Base-by-base conservation (phyloP, 2,797 vertebrate species). In the Phrynocephalus guinanensis region DNA sequence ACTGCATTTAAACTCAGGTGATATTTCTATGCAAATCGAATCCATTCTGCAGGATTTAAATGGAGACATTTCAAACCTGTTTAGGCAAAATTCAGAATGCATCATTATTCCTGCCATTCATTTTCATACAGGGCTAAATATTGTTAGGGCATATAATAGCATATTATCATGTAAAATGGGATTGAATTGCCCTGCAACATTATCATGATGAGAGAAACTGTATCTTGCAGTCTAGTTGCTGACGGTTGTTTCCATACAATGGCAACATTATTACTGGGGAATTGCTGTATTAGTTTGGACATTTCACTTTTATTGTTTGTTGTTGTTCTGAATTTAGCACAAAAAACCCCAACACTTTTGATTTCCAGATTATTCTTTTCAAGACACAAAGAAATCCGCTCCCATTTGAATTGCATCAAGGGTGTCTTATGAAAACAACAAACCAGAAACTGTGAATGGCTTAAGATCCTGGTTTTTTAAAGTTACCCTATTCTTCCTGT, bases 11-110 rank as follows among this genome's bases (percentile, higher is more conserved):
- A 95, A 91, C 82, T 70, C 24, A 87, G 33, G 56, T 90, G 75
- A 95, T 94, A 89, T 50, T 56, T 33, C 77, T 81, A 93, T 82
- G 78, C 63, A 94, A 93, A 93, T 92, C 87, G 83, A 30, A 13
- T 82, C 79, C 26, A 89, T 85, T 95, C 91, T 82, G 0, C 67
- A 93, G 79, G 79, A 85, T 70, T 86, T 90, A 91, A 82, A 56
- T 22, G 33, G 87, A 94, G 83, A 83, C 82, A 92, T 88, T 93
- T 75, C 33, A 88, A 88, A 89, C 44, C 86, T 83, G 87, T 84
- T 92, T 92, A 92, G 90, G 94, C 87, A 79, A 75, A 82, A 68
- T 79, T 91, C 33, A 78, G 89, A 90, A 90, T 0, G 0, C 26
- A 91, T 38, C 71, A 44, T 90, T 89, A 82, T 13, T 68, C 44